Evolutionary conservation across 1,140 invertebrate genomes (phyloP).

Genomic region (Meloidogyne hapla): DNA sequence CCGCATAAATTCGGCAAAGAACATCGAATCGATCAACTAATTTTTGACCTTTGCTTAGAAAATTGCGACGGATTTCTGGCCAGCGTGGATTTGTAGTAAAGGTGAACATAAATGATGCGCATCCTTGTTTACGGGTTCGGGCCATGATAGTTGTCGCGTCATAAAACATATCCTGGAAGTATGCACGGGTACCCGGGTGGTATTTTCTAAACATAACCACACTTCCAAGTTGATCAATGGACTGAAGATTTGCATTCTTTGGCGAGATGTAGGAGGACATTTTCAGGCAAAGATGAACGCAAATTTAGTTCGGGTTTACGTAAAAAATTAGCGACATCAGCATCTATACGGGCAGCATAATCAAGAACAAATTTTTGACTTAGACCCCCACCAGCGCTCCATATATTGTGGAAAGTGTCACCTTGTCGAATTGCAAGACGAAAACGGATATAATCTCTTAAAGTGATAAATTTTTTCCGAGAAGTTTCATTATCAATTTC

Average conservation of each 20-base stretch:
- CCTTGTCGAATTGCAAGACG: background rate
- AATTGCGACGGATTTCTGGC: background rate
- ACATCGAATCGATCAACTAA: background rate
- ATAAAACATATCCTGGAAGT: constrained; percentile 1
- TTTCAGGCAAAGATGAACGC: background rate
- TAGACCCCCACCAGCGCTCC: background rate
- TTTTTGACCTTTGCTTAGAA: background rate
- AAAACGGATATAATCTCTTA: constrained; percentile 5
- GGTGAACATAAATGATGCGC: background rate
- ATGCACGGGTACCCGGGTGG: background rate
- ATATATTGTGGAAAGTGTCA: background rate
- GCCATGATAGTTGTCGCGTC: constrained; percentile 8
- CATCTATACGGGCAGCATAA: background rate
- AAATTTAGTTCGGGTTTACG: background rate
- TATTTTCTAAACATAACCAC: background rate
- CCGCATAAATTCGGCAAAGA: background rate
- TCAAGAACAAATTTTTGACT: constrained; percentile 5
- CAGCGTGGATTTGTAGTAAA: background rate
- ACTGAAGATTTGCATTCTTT: background rate
- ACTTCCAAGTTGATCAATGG: background rate
- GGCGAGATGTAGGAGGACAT: background rate
- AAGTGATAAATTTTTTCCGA: background rate
- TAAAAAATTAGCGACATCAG: background rate
- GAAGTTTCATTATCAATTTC: background rate
- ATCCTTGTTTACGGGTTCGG: background rate